phyloP scores from a whole-genome alignment of 1,140 invertebrate species.

The Drosophila watanabei region DNA sequence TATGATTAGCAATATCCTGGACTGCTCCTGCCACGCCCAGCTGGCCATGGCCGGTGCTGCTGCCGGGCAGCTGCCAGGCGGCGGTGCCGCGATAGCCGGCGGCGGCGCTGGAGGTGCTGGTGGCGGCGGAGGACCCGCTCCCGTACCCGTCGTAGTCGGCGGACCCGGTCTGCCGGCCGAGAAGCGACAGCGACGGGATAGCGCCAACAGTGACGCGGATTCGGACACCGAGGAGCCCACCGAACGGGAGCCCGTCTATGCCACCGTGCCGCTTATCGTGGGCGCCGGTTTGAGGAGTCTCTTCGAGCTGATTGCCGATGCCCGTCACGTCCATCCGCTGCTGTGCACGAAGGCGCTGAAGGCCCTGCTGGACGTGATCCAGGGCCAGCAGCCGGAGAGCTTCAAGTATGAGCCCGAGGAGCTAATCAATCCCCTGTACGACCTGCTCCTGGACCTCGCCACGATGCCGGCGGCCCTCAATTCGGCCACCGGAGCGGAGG shows the following conservation, averaged over 20 bases:
- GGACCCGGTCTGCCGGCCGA: conserved; percentile 36
- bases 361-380: conserved; percentile 95
- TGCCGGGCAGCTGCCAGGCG: not conserved
- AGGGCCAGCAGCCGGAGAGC: conserved; percentile 88
- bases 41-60: conserved; percentile 24
- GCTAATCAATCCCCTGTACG: conserved; percentile 92
- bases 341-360: conserved; percentile 95
- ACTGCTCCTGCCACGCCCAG: conserved; percentile 76
- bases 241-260: conserved; percentile 74
- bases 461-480: conserved; percentile 87
- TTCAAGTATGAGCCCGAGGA: conserved; percentile 89
- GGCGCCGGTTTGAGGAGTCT: conserved; percentile 95
- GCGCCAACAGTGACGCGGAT: conserved; percentile 80
- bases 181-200: conserved; percentile 64
- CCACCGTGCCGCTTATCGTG: conserved; percentile 90
- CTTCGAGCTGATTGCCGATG: conserved; percentile 96
- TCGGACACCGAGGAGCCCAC: conserved; percentile 74
- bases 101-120: not conserved
- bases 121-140: conserved; percentile 12
- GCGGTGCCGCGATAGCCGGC: conserved; percentile 13
- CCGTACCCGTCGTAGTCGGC: conserved; percentile 22
- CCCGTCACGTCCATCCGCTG: conserved; percentile 91
- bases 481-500: conserved; percentile 87
- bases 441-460: conserved; percentile 92
- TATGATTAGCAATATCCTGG: conserved; percentile 71